Conservation (phyloP, 1,140 invertebrate species). For the Pseudoatta argentina region DNA sequence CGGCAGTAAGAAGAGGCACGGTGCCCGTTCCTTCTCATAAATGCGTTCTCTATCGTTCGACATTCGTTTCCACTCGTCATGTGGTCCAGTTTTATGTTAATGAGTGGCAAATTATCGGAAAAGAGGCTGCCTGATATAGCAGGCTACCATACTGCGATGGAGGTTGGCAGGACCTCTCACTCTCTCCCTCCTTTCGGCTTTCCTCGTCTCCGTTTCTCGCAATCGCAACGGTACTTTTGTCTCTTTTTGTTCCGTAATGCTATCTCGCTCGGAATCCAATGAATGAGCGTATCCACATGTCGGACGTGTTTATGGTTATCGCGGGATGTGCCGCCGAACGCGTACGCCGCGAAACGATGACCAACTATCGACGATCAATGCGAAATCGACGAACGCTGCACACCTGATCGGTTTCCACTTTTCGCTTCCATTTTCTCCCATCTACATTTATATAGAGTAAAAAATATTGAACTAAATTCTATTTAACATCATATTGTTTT, state of each 20-base stretch:
- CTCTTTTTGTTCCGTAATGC: slow-evolving; percentile 44
- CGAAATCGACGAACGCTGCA: slow-evolving; percentile 41
- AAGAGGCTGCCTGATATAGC: slow-evolving; percentile 78
- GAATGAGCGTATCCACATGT: slow-evolving; percentile 30
- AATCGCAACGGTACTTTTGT: slow-evolving; percentile 50
- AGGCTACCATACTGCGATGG: slow-evolving; percentile 77
- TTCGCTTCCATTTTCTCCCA: background rate
- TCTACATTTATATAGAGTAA: background rate
- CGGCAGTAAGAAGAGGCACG: background rate
- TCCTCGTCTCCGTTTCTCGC: slow-evolving; percentile 44
- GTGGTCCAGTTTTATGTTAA: slow-evolving; percentile 77
- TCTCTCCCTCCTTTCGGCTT: slow-evolving; percentile 53
- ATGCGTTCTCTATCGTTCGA: background rate
- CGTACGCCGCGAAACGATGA: slow-evolving; percentile 18
- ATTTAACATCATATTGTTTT: background rate
- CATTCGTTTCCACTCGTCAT: background rate
- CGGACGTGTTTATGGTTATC: slow-evolving; percentile 61
- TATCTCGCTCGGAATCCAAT: slow-evolving; percentile 63
- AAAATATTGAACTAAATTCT: background rate
- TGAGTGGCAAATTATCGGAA: slow-evolving; percentile 83
- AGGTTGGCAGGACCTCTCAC: slow-evolving; percentile 74
- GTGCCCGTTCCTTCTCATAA: background rate
- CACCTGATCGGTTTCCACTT: slow-evolving; percentile 55
- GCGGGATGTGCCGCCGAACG: background rate
- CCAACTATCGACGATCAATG: background rate